Evolutionary conservation across 2,113 vertebrate genomes (phyloP).

Genomic region (Hippocampus barbouri): DNA sequence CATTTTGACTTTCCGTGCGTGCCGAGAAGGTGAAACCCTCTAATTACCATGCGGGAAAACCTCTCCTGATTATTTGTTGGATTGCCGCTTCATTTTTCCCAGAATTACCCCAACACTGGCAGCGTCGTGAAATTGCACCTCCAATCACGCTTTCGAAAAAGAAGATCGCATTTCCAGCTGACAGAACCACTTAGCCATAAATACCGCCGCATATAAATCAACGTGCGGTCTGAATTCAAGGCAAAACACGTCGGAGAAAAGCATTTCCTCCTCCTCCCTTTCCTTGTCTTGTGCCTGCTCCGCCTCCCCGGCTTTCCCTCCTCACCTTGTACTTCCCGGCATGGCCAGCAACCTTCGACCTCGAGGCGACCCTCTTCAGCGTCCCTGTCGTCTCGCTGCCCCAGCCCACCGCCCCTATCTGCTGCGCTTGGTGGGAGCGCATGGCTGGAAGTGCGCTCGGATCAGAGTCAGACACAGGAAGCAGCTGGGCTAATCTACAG

Average conservation of each 20-base stretch:
- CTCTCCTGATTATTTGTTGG: constrained; percentile 36
- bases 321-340: constrained; percentile 48
- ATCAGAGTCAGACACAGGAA: constrained; percentile 64
- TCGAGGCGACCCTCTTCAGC: constrained; percentile 23
- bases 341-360: constrained; percentile 38
- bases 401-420: constrained; percentile 24
- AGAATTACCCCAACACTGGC: constrained; percentile 29
- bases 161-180: constrained; percentile 13
- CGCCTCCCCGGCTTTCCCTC: constrained; percentile 35
- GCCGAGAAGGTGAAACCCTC: constrained; percentile 20
- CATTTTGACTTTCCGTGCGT: constrained; percentile 16
- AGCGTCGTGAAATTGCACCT: constrained; percentile 31
- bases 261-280: constrained; percentile 50
- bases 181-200: constrained; percentile 12
- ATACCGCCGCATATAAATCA: constrained; percentile 22
- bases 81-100: constrained; percentile 29
- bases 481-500: constrained; percentile 71
- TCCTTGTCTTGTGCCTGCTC: constrained; percentile 44
- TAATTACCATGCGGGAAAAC: constrained; percentile 22
- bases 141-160: constrained; percentile 37
- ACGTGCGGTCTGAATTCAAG: constrained; percentile 1
- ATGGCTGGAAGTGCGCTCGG: constrained; percentile 51
- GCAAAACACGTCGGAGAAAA: neutral
- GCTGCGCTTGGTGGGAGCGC: constrained; percentile 11
- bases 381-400: constrained; percentile 19